phyloP scores from a whole-genome alignment of 2,113 vertebrate species.

The Misgurnus mizolepis region DNA sequence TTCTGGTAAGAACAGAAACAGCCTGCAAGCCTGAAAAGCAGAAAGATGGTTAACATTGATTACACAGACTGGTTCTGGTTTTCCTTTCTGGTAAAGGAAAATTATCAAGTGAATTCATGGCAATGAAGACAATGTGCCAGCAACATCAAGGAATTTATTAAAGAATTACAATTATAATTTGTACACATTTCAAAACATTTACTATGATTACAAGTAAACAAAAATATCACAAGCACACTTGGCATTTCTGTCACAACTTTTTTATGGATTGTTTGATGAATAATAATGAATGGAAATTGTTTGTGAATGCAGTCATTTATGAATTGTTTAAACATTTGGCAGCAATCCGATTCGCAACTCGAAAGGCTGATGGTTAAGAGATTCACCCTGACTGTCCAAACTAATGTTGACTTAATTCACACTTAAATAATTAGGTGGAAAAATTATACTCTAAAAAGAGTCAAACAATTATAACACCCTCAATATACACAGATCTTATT shows the following conservation, averaged over 20 bases:
- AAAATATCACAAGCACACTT: neutral
- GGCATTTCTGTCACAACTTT: neutral
- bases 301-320: neutral
- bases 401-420: neutral
- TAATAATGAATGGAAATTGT: neutral
- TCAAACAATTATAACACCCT: neutral
- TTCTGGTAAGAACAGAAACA: slow-evolving; percentile 55
- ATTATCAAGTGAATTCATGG: slow-evolving; percentile 52
- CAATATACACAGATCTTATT: neutral
- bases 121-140: neutral
- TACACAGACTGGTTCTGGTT: slow-evolving; percentile 42
- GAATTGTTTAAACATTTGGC: neutral
- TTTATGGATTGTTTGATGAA: neutral
- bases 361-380: neutral
- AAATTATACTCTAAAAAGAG: neutral
- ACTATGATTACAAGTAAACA: neutral
- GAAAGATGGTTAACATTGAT: slow-evolving; percentile 61
- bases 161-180: neutral
- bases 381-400: neutral
- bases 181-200: slow-evolving; percentile 2
- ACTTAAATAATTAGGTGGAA: neutral
- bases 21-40: slow-evolving; percentile 41
- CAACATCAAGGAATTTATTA: neutral
- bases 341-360: slow-evolving; percentile 1
- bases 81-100: neutral